Conservation (phyloP, 2,113 vertebrate genomes). For the Himantopus leucocephalus region DNA sequence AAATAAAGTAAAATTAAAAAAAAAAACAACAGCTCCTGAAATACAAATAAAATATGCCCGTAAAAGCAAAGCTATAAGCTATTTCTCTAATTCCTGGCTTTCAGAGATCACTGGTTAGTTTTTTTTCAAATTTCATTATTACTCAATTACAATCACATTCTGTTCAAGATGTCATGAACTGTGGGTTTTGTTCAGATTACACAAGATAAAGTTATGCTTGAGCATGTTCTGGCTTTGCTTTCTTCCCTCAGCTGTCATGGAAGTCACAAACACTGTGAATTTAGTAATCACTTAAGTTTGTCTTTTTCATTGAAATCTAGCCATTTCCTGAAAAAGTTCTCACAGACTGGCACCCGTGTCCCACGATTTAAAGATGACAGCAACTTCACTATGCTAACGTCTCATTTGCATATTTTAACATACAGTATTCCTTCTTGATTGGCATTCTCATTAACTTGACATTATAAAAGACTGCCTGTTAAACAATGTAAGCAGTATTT, state of each 20-base stretch:
- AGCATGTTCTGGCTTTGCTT: constrained; percentile 15
- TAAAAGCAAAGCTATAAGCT: neutral
- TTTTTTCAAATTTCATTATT: neutral
- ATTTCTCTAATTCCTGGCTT: neutral
- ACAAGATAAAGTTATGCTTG: constrained; percentile 14
- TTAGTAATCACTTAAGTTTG: neutral
- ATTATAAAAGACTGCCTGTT: constrained; percentile 57
- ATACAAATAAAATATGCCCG: neutral
- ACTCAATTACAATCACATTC: neutral
- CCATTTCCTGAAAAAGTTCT: neutral
- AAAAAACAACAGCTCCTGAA: neutral
- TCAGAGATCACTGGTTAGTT: neutral
- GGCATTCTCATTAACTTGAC: constrained; percentile 54
- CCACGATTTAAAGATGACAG: neutral
- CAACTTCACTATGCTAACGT: neutral
- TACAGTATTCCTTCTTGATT: constrained; percentile 10
- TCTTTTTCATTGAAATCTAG: constrained; percentile 1
- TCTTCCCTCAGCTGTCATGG: neutral
- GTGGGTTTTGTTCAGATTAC: neutral
- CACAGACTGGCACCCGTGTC: neutral
- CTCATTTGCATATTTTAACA: constrained; percentile 44
- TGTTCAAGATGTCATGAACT: neutral
- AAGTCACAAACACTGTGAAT: constrained; percentile 3
- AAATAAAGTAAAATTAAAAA: neutral
- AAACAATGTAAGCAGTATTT: constrained; percentile 46